Evolutionary conservation across 2,888 invertebrate species (phyloP), one percentile per base, ranked within the genome.

Genomic region (Acleris holmiana): DNA sequence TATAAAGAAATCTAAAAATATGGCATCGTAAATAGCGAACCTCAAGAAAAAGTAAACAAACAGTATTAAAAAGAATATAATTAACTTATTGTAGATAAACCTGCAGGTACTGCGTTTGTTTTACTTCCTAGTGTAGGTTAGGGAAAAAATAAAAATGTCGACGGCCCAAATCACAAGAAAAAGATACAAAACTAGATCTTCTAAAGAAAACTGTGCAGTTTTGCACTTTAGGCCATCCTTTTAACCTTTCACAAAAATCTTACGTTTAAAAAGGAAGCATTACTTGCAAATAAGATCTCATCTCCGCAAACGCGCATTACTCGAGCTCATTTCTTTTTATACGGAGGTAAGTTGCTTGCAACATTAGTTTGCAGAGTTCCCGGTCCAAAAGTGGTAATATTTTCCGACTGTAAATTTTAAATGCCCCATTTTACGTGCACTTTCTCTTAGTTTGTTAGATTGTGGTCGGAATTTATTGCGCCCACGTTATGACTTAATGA

Each of bases 401-500:
- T 87, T 88, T 85, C 85, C 79, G 79, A 81, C 84, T 82, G 87
- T 88, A 88, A 87, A 88, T 86, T 88, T 85, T 85, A 83, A 87
- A 88, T 86, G 83, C 80, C 77, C 74, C 80, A 76, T 85, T 85
- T 84, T 83, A 84, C 82, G 84, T 82, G 83, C 80, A 80, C 78
- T 83, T 82, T 85, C 80, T 80, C 83, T 83, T 85, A 86, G 85
- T 86, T 86, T 84, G 83, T 78, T 83, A 82, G 85, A 85, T 86
- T 84, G 86, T 79, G 74, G 77, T 70, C 67, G 64, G 75, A 79
- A 83, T 86, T 88, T 86, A 85, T 84, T 79, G 79, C 83, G 74
- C 80, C 74, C 76, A 72, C 73, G 77, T 76, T 78, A 76, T 80
- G 75, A 74, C 80, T 81, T 79, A 76, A 81, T 77, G 78, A 78